Percentiles rank a stretch among this genome's conserved stretches.
These are phyloP conservation scores for Scaeva pyrastri DNA, from an alignment of 2,888 invertebrate species.

Conservation along the genomic window DNA sequence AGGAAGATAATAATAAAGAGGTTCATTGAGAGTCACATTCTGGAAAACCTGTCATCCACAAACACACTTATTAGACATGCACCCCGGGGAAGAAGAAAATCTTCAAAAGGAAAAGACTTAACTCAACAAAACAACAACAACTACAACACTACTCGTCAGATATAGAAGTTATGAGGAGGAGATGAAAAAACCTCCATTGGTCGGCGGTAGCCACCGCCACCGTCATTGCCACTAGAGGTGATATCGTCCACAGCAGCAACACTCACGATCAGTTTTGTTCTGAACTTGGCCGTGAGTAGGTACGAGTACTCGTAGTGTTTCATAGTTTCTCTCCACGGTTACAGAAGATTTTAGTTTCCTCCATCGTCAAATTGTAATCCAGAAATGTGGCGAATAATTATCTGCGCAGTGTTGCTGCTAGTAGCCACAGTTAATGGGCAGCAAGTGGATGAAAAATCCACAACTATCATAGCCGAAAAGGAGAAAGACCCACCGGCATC, in stretches of 20 bases:
- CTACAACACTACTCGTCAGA: no score
- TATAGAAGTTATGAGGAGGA: background rate
- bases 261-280: conserved; percentile 72
- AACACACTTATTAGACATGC: background rate
- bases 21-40: conserved; percentile 52
- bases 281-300: conserved; percentile 75
- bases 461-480: conserved; percentile 43
- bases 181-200: conserved; percentile 34
- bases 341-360: conserved; percentile 2
- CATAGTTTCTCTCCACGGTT: no score
- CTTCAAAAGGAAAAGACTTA: background rate
- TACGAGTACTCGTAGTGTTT: no score
- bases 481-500: conserved; percentile 51
- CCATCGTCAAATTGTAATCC: background rate
- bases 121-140: conserved; percentile 5
- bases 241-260: conserved; percentile 58
- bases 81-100: conserved; percentile 19
- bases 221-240: conserved; percentile 41
- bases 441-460: conserved; percentile 52
- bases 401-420: conserved; percentile 66
- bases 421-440: conserved; percentile 33
- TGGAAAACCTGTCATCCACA: conserved; percentile 48
- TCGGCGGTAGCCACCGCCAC: background rate
- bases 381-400: conserved; percentile 73
- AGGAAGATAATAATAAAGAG: conserved; percentile 63